These are phyloP conservation scores for Phoxinus dragarum DNA, from an alignment of 2,797 vertebrate species.

Conservation along the genomic window DNA sequence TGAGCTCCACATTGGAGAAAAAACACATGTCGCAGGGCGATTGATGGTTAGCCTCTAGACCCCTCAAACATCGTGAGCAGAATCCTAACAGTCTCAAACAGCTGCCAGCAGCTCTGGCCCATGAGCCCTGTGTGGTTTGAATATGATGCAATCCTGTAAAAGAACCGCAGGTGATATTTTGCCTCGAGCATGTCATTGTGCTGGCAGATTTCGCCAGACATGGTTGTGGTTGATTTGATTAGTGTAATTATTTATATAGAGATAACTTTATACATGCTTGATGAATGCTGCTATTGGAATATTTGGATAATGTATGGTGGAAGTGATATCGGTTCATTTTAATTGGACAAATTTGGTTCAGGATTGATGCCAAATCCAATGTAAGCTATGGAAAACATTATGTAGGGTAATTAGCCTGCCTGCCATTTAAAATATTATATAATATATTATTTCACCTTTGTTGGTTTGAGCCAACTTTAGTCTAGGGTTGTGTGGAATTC, in stretches of 20 bases:
- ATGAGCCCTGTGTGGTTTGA: constrained; percentile 24
- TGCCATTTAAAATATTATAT: background rate
- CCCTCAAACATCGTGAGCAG: constrained; percentile 48
- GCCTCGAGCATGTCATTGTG: constrained; percentile 1
- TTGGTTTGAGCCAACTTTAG: background rate
- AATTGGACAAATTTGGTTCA: background rate
- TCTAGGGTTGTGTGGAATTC: background rate
- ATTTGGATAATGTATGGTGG: background rate
- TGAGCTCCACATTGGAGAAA: constrained; percentile 34
- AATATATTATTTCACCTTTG: background rate
- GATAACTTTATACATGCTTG: background rate
- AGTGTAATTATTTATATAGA: constrained; percentile 21
- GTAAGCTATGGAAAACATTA: background rate
- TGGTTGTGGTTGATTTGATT: constrained; percentile 23
- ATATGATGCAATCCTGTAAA: constrained; percentile 14
- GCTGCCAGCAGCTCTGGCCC: constrained; percentile 35
- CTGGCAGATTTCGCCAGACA: background rate
- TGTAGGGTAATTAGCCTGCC: background rate
- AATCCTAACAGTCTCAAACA: constrained; percentile 42
- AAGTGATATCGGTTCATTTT: background rate
- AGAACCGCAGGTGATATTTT: constrained; percentile 3
- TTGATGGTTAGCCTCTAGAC: constrained; percentile 56
- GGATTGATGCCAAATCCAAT: background rate
- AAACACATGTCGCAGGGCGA: constrained; percentile 39
- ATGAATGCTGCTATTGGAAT: background rate